Conservation (phyloP, 35 echinoderm and acorn worm species). For the Heliocidaris tuberculata region DNA sequence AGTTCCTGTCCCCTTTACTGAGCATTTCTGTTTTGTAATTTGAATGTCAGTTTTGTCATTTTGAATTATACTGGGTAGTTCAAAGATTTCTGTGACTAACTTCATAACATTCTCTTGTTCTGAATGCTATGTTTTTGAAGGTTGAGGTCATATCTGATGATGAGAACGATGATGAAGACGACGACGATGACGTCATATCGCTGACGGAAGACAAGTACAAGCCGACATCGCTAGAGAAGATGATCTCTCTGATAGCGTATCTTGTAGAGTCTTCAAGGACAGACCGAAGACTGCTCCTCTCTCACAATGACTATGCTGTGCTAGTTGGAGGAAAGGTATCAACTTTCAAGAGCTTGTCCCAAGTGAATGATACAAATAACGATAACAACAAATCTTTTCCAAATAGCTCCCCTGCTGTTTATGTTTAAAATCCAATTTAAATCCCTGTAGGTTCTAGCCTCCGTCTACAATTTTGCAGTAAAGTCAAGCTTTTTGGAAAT, state of each 20-base stretch:
- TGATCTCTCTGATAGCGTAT: constrained; percentile 86
- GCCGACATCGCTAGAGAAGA: constrained; percentile 82
- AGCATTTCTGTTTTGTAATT: background rate
- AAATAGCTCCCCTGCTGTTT: no score
- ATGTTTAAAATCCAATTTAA: no score
- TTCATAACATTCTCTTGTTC: background rate
- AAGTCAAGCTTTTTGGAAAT: no score
- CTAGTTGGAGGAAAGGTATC: constrained; percentile 80
- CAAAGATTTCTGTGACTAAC: background rate
- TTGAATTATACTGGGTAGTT: background rate
- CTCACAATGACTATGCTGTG: constrained; percentile 74
- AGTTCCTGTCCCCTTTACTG: no score
- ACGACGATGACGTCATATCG: constrained; percentile 85
- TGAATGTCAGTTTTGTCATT: background rate
- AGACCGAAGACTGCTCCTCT: constrained; percentile 70
- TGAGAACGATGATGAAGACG: constrained; percentile 89
- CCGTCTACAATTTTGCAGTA: no score
- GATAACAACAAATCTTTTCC: no score
- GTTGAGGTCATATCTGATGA: constrained; percentile 81
- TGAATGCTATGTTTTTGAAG: background rate
- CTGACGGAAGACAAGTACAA: constrained; percentile 85
- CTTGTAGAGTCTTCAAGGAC: constrained; percentile 74
- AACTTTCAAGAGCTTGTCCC: background rate
- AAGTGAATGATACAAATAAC: background rate
- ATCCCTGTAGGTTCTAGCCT: no score